phyloP scores from a whole-genome alignment of 2,888 invertebrate species.

The Hirudinaria manillensis region DNA sequence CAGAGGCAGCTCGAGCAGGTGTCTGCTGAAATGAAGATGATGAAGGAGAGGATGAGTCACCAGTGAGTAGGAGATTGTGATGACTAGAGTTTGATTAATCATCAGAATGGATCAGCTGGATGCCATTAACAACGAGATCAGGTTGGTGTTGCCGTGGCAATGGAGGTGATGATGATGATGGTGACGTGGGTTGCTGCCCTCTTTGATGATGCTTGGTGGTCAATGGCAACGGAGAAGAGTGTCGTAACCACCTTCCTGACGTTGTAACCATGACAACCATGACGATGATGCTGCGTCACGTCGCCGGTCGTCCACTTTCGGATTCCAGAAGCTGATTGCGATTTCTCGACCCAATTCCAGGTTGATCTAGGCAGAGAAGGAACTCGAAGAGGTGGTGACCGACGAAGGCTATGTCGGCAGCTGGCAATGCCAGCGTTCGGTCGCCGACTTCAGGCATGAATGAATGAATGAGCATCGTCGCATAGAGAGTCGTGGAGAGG shows the following conservation, averaged over 20 bases:
- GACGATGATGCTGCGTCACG: too few relatives aligned
- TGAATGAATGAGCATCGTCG: too few relatives aligned
- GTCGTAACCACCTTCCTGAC: too few relatives aligned
- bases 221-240: too few relatives aligned
- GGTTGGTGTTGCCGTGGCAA: slow-evolving; percentile 45
- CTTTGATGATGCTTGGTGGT: too few relatives aligned
- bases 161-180: slow-evolving; percentile 6
- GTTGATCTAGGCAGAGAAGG: slow-evolving; percentile 80
- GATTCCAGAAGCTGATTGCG: neutral
- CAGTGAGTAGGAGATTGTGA: neutral
- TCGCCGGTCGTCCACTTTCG: too few relatives aligned
- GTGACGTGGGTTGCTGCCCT: too few relatives aligned
- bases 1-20: slow-evolving; percentile 14
- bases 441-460: neutral
- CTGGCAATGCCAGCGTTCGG: neutral
- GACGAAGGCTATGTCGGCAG: slow-evolving; percentile 65
- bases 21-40: neutral
- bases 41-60: neutral
- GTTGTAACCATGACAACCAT: too few relatives aligned
- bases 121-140: slow-evolving; percentile 98
- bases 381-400: slow-evolving; percentile 83
- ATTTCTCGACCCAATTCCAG: slow-evolving; percentile 45
- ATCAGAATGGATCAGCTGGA: slow-evolving; percentile 98
- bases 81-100: too few relatives aligned
- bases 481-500: slow-evolving; percentile 57